Evolutionary conservation across 1,140 invertebrate genomes (phyloP), one percentile per base, ranked within the genome.

Genomic region (Drosophila leontia): DNA sequence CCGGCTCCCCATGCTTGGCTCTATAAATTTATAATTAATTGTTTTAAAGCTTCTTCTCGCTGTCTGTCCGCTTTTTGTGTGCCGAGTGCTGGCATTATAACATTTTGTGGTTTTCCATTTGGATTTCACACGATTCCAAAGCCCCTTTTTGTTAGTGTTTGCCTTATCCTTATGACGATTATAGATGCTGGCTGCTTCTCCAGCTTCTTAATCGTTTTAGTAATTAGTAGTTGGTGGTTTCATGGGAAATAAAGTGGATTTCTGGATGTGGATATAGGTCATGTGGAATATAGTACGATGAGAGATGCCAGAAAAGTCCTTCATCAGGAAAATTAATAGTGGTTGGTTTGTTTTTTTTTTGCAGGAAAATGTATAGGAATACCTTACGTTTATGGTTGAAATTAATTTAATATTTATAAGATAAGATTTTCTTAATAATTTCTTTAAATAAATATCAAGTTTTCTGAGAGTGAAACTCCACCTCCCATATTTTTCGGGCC

Each of bases 1-100:
- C 1, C 45, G 13, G 0, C 48, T 7, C 26, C 4, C 35, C 35
- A 12, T 37, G 23, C 23, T 55, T 64, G 61, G 48, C 71, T 77
- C 70, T 79, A 90, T 90, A 91, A 91, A 91, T 91, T 76, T 88
- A 84, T 91, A 91, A 91, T 91, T 91, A 91, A 91, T 91, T 91
- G 88, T 91, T 91, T 91, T 90, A 79, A 82, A 80, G 75, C 83
- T 79, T 75, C 83, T 79, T 71, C 68, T 72, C 67, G 32, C 67
- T 41, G 53, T 71, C 70, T 80, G 61, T 75, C 65, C 35, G 48
- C 58, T 53, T 60, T 57, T 61, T 80, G 55, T 51, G 42, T 55
- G 51, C 51, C 51, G 35, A 56, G 53, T 26, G 53, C 53, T 35
- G 37, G 50, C 65, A 65, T 60, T 72, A 88, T 88, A 86, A 76